Base-by-base conservation (phyloP, 2,888 invertebrate species). In the Andrena trimmerana region DNA sequence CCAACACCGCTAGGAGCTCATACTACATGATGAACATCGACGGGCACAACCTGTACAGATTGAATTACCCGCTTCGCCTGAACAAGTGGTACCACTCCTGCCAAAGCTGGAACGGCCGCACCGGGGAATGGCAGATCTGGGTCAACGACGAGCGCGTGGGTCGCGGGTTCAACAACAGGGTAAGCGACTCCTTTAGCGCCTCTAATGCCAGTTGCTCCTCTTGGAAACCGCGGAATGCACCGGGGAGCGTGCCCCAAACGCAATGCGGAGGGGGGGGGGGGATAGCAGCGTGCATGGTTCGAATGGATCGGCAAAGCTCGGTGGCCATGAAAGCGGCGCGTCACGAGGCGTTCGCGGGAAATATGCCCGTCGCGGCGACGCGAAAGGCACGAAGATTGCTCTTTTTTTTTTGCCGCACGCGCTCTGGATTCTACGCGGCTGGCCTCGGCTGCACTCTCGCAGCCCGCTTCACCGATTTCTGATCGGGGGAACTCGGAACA, bases 111-210 rank as follows among this genome's bases (percentile, higher is more conserved):
- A 98, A 97, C 93, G 97, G 97, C 24, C 97, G 96, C 92, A 97
- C 97, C 7, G 98, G 98, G 67, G 98, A 98, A 94, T 98, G 98
- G 98, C 98, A 98, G 94, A 96, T 97, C 88, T 98, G 98, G 97
- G 96, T 98, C 83, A 97, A 97, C 93, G 96, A 96, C 27, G 98
- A 98, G 94, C 95, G 98, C 86, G 97, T 98, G 69, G 97, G 97
- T 86, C 96, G 98, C 91, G 98, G 98, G 81, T 98, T 97, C 94
- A 97, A 97, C 94, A 98, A 98, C 93, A 96, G 97, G 94, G 98
- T 98, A 95, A 96, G 96, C 62, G 33, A 33, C 3, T 62, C 29
- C 33, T 62, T 62, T 36, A 33, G 62, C n/a, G 36, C 8, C 33
- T 57, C 20, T 57, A 20, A 57, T 4, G 24, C 24, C 24, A 13